These are phyloP conservation scores for Dorcus parallelipipedus DNA, from an alignment of 2,888 invertebrate species.

Conservation along the genomic window DNA sequence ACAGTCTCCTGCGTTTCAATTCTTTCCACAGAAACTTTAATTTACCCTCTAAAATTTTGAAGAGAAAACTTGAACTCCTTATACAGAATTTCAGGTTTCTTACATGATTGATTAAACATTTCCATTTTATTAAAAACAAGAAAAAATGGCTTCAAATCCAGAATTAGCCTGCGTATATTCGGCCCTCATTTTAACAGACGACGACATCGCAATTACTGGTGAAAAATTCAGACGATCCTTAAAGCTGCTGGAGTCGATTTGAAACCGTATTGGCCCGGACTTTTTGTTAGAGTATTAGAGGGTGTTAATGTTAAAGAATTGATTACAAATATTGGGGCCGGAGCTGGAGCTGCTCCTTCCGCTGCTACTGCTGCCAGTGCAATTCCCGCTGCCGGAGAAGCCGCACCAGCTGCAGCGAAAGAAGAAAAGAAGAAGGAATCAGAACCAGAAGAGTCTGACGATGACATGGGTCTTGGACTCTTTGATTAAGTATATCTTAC, in stretches of 20 bases:
- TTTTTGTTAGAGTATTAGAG: conserved; percentile 96
- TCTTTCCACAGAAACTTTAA: too few species aligned
- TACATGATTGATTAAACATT: too few species aligned
- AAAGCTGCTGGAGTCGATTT: conserved; percentile 96
- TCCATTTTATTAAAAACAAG: conserved; percentile 34
- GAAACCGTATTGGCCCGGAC: conserved; percentile 98
- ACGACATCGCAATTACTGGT: conserved; percentile 95
- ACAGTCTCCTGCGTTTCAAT: too few species aligned
- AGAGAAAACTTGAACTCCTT: too few species aligned
- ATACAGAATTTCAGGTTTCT: too few species aligned
- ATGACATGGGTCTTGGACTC: conserved; percentile 92
- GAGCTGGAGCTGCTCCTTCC: conserved; percentile 68
- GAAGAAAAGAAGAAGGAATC: conserved; percentile 79
- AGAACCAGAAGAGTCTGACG: conserved; percentile 78
- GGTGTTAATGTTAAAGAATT: conserved; percentile 90
- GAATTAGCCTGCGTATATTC: conserved; percentile 99
- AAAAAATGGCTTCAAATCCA: conserved; percentile 76
- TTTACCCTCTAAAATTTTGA: too few species aligned
- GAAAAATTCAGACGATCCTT: conserved; percentile 94
- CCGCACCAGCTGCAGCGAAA: conserved; percentile 58
- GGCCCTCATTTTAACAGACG: conserved; percentile 92
- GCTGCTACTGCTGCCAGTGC: conserved; percentile 61
- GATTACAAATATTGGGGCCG: conserved; percentile 89
- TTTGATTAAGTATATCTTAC: conserved; percentile 55
- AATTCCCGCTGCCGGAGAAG: conserved; percentile 64